Percentiles rank a stretch among this genome's conserved stretches.
Conservation (phyloP, 2,888 invertebrate species). For the Choristoneura rosaceana region DNA sequence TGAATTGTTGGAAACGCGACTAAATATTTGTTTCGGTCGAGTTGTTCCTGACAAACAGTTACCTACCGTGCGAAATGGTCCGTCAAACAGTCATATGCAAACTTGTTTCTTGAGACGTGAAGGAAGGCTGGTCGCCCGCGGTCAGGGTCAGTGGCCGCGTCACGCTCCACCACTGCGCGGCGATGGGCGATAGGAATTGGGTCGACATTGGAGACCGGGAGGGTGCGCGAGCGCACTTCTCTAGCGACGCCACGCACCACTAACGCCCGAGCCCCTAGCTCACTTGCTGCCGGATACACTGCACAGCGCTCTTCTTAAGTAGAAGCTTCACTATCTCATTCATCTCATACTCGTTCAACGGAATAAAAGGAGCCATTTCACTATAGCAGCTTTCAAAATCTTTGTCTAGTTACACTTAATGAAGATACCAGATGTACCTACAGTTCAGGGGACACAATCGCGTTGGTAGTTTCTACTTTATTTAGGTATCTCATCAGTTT, state of each 20-base stretch:
- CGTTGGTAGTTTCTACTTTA: slow-evolving; percentile 73
- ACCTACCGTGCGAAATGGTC: slow-evolving; percentile 25
- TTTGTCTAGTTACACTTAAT: neutral
- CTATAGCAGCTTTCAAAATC: neutral
- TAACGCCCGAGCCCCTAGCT: slow-evolving; percentile 46
- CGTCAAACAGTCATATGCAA: slow-evolving; percentile 36
- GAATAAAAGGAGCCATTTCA: neutral
- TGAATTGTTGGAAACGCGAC: neutral
- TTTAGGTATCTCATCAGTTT: slow-evolving; percentile 61
- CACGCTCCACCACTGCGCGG: slow-evolving; percentile 45
- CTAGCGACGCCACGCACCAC: slow-evolving; percentile 63
- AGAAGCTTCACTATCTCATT: neutral
- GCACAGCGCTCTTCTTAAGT: neutral
- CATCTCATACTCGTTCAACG: neutral
- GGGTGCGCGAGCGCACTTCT: slow-evolving; percentile 47
- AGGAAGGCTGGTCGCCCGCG: slow-evolving; percentile 33
- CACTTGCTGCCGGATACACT: slow-evolving; percentile 9
- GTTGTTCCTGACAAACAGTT: slow-evolving; percentile 23
- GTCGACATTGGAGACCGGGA: slow-evolving; percentile 37
- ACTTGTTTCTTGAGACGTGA: slow-evolving; percentile 23
- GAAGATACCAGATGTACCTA: slow-evolving; percentile 24
- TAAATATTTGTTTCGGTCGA: slow-evolving; percentile 26
- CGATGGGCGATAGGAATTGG: slow-evolving; percentile 42
- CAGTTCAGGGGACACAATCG: slow-evolving; percentile 39
- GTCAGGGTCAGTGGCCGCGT: slow-evolving; percentile 47